Percentiles rank a stretch among this genome's conserved stretches.
Evolutionary conservation across 1,140 invertebrate genomes (phyloP).

Genomic region (Micrasema minimum): DNA sequence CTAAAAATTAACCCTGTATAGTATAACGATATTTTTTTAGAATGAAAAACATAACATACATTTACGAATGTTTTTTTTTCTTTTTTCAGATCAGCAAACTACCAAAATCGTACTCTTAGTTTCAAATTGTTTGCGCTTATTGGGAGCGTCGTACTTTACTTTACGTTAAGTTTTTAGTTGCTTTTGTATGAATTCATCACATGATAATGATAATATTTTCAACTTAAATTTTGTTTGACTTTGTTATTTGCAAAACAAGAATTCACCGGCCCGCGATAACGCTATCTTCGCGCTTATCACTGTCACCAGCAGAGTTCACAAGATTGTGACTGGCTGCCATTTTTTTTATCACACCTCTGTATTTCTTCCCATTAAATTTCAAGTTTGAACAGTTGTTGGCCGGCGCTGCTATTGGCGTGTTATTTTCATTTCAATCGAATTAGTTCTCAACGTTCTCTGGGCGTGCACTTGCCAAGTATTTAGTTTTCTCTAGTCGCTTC

Average conservation of each 20-base stretch:
- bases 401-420: constrained; percentile 7
- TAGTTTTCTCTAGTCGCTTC: constrained; percentile 1
- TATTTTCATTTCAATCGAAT: constrained; percentile 21
- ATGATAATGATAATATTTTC: too few species aligned
- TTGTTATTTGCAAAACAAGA: constrained; percentile 26
- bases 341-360: constrained; percentile 27
- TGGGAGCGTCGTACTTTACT: constrained; percentile 23
- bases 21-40: too few species aligned
- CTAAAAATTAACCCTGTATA: too few species aligned
- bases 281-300: constrained; percentile 26
- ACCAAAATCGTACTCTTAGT: constrained; percentile 36
- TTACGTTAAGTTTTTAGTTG: too few species aligned
- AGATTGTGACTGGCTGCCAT: constrained; percentile 5
- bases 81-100: constrained; percentile 44
- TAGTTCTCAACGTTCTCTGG: constrained; percentile 8
- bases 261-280: constrained; percentile 8
- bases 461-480: constrained; percentile 10
- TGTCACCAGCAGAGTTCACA: constrained; percentile 26
- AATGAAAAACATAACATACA: too few species aligned
- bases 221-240: not conserved
- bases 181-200: too few species aligned
- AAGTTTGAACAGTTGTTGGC: constrained; percentile 19
- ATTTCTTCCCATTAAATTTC: not conserved
- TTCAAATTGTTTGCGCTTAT: constrained; percentile 22
- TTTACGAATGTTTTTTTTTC: constrained; percentile 5